Evolutionary conservation across 2,113 vertebrate species (phyloP), one percentile per base, ranked within the genome.

Genomic region (Psilopsiagon aymara): DNA sequence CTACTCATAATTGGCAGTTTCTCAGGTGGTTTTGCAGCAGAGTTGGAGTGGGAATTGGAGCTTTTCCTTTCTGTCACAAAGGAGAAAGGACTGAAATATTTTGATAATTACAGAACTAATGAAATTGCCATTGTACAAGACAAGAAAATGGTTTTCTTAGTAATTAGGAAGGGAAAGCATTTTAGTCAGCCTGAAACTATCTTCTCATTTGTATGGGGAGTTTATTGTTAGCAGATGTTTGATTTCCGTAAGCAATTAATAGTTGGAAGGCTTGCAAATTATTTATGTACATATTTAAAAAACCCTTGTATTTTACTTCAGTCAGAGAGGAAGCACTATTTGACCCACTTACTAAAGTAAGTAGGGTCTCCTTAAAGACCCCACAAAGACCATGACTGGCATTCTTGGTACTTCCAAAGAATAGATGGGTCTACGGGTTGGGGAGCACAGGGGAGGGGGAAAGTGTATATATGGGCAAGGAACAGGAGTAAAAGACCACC

Each of bases 201-300:
- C 20, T 81, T 84, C 86, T 92, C 19, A 35, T 86, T 94, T 86
- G 44, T 80, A 70, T 53, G 33, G 49, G 70, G 67, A 78, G n/a
- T 80, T 91, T 82, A 91, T 95, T 88, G 80, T 78, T 92, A 92
- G 66, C 92, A 94, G 88, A 90, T 94, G 86, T 67, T 89, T 94
- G 89, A 89, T 82, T 92, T 96, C 83, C 3, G 0, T 79, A 86
- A 73, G 87, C 35, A 95, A 74, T 92, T 95, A 93, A 88, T 96
- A 94, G 88, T 94, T 93, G 77, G 76, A 90, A 86, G 83, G 69
- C 83, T 87, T 78, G 51, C 80, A 51, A 74, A 73, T 84, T 92
- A 64, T 83, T 90, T 93, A 68, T 78, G 52, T 66, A 41, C 8
- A 11, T 71, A 43, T 59, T 59, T 79, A 49, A 84, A 85, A 57